Percentiles rank a stretch among this genome's conserved stretches.
These are phyloP conservation scores for Ophthalmotilapia sp. DNA, from an alignment of 2,113 vertebrate species.

Conservation along the genomic window DNA sequence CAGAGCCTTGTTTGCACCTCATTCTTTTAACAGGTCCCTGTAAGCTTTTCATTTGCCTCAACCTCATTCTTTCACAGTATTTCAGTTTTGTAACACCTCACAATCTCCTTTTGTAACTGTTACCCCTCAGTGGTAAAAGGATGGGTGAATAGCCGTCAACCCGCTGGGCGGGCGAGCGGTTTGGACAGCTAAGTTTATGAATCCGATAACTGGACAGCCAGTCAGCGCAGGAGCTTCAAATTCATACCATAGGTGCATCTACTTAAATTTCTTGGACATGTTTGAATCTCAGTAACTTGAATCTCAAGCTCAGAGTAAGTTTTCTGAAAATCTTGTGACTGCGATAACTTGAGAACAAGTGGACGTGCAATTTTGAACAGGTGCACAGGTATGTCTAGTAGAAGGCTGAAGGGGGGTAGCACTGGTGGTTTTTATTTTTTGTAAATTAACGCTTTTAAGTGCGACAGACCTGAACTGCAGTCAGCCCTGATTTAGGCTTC, in stretches of 20 bases:
- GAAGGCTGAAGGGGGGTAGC: neutral
- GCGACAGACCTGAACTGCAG: neutral
- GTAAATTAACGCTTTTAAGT: neutral
- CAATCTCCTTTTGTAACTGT: neutral
- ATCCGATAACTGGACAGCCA: neutral
- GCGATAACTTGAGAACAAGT: neutral
- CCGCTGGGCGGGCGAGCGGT: neutral
- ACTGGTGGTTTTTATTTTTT: neutral
- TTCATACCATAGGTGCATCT: neutral
- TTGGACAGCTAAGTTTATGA: neutral
- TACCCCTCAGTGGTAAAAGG: neutral
- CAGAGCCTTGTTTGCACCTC: neutral
- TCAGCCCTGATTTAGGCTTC: neutral
- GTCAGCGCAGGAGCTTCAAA: neutral
- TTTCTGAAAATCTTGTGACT: neutral
- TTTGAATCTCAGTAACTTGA: neutral
- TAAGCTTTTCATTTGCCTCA: neutral
- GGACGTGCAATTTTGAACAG: neutral
- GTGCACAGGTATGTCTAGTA: neutral
- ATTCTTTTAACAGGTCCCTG: neutral
- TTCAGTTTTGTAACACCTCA: neutral
- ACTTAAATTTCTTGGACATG: neutral
- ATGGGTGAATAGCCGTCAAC: neutral
- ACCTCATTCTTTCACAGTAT: neutral
- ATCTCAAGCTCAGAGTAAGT: neutral